A percentile compares a stretch with the other conserved stretches of the same genome.
These are phyloP conservation scores for Agriopis leucophaearia DNA, from an alignment of 2,888 invertebrate genomes.

Conservation along the genomic window DNA sequence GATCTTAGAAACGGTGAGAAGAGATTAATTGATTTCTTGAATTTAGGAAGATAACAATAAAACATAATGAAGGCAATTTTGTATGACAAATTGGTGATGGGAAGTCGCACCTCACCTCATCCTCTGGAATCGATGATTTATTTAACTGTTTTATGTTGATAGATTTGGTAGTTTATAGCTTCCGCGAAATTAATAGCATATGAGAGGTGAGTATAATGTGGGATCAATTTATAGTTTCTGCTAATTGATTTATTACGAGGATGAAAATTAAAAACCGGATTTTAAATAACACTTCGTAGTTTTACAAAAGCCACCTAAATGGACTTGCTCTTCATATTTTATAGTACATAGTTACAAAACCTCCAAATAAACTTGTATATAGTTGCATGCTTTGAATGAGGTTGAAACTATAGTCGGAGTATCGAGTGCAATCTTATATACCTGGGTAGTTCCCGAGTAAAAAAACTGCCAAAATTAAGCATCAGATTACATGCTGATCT, in stretches of 20 bases:
- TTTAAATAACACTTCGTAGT: neutral
- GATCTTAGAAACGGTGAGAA: slow-evolving; percentile 38
- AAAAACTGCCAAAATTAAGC: no score
- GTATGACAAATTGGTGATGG: slow-evolving; percentile 28
- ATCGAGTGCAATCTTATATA: no score
- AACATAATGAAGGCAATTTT: slow-evolving; percentile 18
- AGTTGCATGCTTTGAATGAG: no score
- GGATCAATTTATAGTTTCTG: neutral
- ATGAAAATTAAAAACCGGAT: neutral
- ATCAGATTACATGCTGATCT: no score
- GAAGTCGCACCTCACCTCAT: slow-evolving; percentile 30
- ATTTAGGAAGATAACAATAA: slow-evolving; percentile 21
- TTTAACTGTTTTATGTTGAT: neutral
- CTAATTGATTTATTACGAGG: slow-evolving; percentile 3
- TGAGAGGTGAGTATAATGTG: neutral
- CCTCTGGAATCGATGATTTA: slow-evolving; percentile 5
- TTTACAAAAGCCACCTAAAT: neutral
- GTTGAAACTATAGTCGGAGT: no score
- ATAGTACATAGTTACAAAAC: no score
- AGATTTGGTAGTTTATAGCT: slow-evolving; percentile 12
- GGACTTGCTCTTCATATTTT: neutral
- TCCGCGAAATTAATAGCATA: slow-evolving; percentile 15
- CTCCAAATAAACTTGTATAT: no score
- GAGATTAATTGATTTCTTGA: slow-evolving; percentile 42
- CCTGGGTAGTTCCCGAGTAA: no score